phyloP scores from a whole-genome alignment of 2,797 vertebrate genomes.

The Eidolon dupreanum region DNA sequence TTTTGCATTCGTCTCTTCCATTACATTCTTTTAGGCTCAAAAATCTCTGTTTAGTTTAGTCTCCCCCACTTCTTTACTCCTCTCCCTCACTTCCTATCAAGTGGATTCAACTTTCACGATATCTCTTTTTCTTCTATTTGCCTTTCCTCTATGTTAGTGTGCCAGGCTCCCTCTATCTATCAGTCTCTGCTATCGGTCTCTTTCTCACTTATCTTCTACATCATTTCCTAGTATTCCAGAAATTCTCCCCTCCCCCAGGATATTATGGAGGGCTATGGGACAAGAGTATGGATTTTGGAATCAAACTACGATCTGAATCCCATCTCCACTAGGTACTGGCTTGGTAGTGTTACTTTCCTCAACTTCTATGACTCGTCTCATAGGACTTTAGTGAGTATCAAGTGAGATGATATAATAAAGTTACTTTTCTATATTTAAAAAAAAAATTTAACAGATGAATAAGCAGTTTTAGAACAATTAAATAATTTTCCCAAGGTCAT shows the following conservation, averaged over 20 bases:
- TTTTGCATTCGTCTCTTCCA: background rate
- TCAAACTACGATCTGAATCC: background rate
- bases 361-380: background rate
- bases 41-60: background rate
- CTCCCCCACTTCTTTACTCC: background rate
- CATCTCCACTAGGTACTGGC: background rate
- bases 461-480: background rate
- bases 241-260: background rate
- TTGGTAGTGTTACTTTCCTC: background rate
- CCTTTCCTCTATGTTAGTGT: background rate
- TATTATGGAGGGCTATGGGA: background rate
- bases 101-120: background rate
- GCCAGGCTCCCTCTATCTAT: background rate
- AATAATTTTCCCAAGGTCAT: background rate
- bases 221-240: background rate
- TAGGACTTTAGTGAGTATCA: background rate
- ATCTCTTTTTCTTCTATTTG: background rate
- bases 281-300: background rate
- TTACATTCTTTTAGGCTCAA: background rate
- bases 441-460: background rate
- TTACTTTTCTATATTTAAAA: background rate
- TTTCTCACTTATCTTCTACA: background rate
- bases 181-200: background rate
- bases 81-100: background rate
- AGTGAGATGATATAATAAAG: background rate